These are phyloP conservation scores for Megalops cyprinoides DNA, from an alignment of 2,797 vertebrate genomes.

Conservation along the genomic window DNA sequence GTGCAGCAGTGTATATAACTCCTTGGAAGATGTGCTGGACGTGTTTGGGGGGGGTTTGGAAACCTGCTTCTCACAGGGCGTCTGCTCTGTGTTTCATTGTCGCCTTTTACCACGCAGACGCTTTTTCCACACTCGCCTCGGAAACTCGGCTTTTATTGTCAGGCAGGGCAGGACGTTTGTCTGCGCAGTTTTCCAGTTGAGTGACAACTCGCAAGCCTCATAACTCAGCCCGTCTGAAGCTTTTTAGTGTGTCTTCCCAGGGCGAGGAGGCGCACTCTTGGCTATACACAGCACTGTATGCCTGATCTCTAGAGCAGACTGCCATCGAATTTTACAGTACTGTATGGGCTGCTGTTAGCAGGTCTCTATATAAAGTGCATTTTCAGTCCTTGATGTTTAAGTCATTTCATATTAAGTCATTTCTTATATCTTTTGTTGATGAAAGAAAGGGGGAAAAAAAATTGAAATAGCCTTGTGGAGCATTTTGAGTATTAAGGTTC, in stretches of 20 bases:
- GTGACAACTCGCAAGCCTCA: no score
- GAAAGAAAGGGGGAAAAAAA: not conserved
- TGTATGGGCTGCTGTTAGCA: not conserved
- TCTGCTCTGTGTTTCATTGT: not conserved
- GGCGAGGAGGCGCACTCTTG: not conserved
- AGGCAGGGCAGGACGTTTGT: not conserved
- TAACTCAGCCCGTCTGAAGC: not conserved
- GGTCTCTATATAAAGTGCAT: no score
- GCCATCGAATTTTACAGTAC: not conserved
- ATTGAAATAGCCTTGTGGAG: not conserved
- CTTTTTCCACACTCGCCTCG: no score
- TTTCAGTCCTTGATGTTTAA: no score
- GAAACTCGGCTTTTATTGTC: not conserved
- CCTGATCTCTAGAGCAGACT: not conserved
- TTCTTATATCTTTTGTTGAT: constrained; percentile 47
- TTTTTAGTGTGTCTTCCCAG: not conserved
- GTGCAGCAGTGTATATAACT: no score
- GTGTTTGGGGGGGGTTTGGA: no score
- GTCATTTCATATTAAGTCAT: no score
- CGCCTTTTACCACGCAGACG: not conserved
- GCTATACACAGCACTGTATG: not conserved
- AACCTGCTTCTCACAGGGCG: not conserved
- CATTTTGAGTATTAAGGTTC: not conserved
- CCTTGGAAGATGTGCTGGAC: no score
- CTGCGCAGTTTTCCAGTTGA: not conserved